Base-by-base conservation (phyloP, 1,140 invertebrate genomes). In the Magallana angulata region DNA sequence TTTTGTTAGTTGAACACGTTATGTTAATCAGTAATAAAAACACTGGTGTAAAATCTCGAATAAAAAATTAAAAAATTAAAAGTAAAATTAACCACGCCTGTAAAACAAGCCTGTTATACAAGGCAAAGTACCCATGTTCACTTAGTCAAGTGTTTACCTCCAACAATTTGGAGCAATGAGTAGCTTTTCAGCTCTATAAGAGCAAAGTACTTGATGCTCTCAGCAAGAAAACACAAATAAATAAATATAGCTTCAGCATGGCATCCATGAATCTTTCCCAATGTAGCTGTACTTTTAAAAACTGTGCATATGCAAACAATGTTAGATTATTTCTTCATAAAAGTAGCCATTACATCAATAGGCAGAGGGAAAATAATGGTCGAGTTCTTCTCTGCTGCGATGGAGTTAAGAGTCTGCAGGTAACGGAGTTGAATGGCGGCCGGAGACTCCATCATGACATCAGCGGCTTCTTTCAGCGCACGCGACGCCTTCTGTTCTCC, bases 281-380 rank as follows among this genome's bases (percentile, higher is more conserved):
- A 48, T 48, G 36, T 48, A 5, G 36, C 36, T 48, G 36, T 4
- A 48, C 36, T 48, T 48, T 48, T 48, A 48, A 48, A 48, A 48
- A 48, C 36, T 48, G 36, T 48, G 36, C 36, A 48, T 48, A 48
- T 48, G 36, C 36, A 48, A 48, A 48, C 36, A 48, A 48, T 48
- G 36, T 48, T 76, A 76, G 68, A 36, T 62, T 62, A 84, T 62
- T 84, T 84, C 58, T 84, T 84, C 82, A 84, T 84, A 36, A 84
- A 84, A 48, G 82, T 48, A 58, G 57, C 1, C 82, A 84, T 84
- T 91, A 99, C 96, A 93, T 99, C 98, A 93, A 99, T 98, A 57
- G 98, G 98, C 90, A 99, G 96, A 57, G 98, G 98, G 95, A 99
- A 99, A 87, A 99, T 97, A 93, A 99, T 99, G 9, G 98, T 99